phyloP scores from a whole-genome alignment of 2,113 vertebrate genomes.

The Thermophis baileyi region DNA sequence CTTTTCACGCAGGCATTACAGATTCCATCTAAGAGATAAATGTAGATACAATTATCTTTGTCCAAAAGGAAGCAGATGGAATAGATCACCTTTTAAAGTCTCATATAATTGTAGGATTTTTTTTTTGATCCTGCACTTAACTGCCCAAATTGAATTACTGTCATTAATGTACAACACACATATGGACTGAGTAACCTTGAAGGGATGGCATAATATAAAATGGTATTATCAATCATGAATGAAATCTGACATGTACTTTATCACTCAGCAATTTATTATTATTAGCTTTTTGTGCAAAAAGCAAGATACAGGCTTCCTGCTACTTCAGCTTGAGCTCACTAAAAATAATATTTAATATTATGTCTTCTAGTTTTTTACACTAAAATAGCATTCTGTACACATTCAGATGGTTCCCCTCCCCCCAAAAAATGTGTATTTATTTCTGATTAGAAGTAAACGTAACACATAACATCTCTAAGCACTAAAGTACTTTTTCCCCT shows the following conservation, averaged over 20 bases:
- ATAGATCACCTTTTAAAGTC: slow-evolving; percentile 2
- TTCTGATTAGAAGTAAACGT: neutral
- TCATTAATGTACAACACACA: neutral
- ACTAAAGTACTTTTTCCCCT: neutral
- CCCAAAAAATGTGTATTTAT: neutral
- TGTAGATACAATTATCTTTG: neutral
- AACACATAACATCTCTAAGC: neutral
- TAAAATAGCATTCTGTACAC: neutral
- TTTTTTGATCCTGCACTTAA: neutral
- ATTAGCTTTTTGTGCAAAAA: neutral
- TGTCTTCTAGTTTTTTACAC: neutral
- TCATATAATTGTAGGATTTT: neutral
- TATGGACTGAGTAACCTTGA: neutral
- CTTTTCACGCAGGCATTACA: neutral
- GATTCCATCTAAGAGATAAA: neutral
- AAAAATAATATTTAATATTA: neutral
- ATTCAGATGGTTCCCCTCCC: neutral
- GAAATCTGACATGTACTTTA: neutral
- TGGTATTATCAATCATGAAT: neutral
- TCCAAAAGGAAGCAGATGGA: slow-evolving; percentile 10
- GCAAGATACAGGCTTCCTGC: neutral
- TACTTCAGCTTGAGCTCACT: neutral
- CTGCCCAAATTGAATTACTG: slow-evolving; percentile 1
- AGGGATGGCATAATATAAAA: neutral
- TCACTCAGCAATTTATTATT: neutral